Percentiles rank a stretch among this genome's conserved stretches.
phyloP scores from a whole-genome alignment of 2,113 vertebrate species.

The Otus sunia region DNA sequence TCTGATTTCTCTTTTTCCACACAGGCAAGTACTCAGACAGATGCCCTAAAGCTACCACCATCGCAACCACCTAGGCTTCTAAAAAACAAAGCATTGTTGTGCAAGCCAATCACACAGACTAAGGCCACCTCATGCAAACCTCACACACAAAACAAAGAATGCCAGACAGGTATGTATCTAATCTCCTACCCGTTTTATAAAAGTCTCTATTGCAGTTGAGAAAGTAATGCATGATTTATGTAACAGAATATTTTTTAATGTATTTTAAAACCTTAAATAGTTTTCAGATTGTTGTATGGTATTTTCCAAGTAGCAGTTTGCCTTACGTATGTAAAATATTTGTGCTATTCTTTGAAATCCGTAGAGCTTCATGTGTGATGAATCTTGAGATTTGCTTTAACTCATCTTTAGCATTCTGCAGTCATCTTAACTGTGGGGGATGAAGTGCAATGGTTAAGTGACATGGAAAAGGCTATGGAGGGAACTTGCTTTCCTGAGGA shows the following conservation, averaged over 20 bases:
- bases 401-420: neutral
- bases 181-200: neutral
- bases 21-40: slow-evolving; percentile 89
- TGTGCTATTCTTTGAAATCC: neutral
- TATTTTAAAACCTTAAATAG: neutral
- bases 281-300: neutral
- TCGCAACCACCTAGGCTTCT: slow-evolving; percentile 83
- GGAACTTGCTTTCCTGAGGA: neutral
- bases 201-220: neutral
- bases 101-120: slow-evolving; percentile 92
- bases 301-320: neutral
- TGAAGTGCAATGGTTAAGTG: neutral
- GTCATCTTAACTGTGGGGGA: neutral
- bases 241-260: neutral
- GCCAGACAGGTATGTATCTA: slow-evolving; percentile 86
- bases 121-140: slow-evolving; percentile 94
- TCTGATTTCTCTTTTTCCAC: neutral
- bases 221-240: neutral
- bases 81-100: slow-evolving; percentile 96
- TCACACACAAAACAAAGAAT: slow-evolving; percentile 84
- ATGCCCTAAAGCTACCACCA: slow-evolving; percentile 75
- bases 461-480: neutral
- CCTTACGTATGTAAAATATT: neutral
- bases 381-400: neutral
- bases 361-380: neutral